phyloP scores from a whole-genome alignment of 2,888 invertebrate genomes.

The Timandra comae region DNA sequence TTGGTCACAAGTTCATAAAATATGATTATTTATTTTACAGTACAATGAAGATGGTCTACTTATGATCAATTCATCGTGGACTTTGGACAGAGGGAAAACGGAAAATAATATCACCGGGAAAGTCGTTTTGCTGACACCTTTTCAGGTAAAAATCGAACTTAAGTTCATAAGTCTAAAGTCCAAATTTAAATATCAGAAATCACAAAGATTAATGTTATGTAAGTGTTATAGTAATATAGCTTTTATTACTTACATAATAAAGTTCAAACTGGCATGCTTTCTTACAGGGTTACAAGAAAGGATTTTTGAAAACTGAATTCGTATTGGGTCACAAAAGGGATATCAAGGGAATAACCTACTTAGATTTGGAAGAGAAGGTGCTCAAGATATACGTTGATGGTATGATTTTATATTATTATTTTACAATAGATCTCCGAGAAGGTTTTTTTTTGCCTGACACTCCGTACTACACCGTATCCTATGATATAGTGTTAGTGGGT shows the following conservation, averaged over 20 bases:
- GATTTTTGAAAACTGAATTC: slow-evolving; percentile 81
- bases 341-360: slow-evolving; percentile 81
- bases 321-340: slow-evolving; percentile 79
- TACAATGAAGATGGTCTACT: slow-evolving; percentile 82
- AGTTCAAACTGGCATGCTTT: no score
- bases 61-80: slow-evolving; percentile 83
- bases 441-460: not conserved
- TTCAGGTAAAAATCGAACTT: slow-evolving; percentile 68
- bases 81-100: slow-evolving; percentile 67
- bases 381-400: slow-evolving; percentile 81
- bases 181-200: no score
- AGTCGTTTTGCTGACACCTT: slow-evolving; percentile 80
- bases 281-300: slow-evolving; percentile 79
- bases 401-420: slow-evolving; percentile 33
- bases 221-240: no score
- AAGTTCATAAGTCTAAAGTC: no score
- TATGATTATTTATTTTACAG: slow-evolving; percentile 44
- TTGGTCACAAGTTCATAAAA: no score
- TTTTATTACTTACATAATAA: no score
- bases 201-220: no score
- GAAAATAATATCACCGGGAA: slow-evolving; percentile 82
- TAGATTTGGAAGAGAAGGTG: slow-evolving; percentile 83
- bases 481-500: no score
- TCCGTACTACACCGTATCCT: no score
- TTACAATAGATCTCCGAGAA: no score